Conservation (phyloP, 2,113 vertebrate species). For the Naja naja region DNA sequence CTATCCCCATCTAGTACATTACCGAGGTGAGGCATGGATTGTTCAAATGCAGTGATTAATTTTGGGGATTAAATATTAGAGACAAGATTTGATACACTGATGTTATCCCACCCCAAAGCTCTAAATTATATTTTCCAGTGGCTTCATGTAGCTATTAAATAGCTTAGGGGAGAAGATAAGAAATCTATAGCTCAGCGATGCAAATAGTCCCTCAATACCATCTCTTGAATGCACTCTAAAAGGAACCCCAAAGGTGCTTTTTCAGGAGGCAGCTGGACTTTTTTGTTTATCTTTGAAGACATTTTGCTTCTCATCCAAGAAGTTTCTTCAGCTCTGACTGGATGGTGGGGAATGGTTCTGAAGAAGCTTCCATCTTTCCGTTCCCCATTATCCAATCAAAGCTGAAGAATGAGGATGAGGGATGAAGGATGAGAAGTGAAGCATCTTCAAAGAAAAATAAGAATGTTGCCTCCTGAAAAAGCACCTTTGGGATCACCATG, state of each 20-base stretch:
- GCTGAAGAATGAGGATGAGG: too few species aligned
- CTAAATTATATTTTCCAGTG: background rate
- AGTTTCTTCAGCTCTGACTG: too few species aligned
- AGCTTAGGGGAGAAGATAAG: background rate
- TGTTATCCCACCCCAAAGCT: background rate
- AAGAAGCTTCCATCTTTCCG: too few species aligned
- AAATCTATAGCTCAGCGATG: background rate
- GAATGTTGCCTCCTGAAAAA: too few species aligned
- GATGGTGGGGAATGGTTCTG: too few species aligned
- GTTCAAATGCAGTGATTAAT: background rate
- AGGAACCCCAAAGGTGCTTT: background rate
- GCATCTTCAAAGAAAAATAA: too few species aligned
- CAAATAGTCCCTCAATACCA: background rate
- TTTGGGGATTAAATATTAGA: background rate
- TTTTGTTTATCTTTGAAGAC: too few species aligned
- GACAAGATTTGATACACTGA: background rate
- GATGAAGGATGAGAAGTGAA: too few species aligned
- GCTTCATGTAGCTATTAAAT: background rate
- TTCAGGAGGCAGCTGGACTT: too few species aligned
- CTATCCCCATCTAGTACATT: background rate
- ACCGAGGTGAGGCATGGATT: background rate
- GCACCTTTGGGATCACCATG: too few species aligned
- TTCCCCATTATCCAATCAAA: too few species aligned
- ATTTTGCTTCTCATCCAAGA: too few species aligned
- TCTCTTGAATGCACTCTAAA: background rate